Evolutionary conservation across 2,113 vertebrate genomes (phyloP).

Genomic region (Eira barbara): DNA sequence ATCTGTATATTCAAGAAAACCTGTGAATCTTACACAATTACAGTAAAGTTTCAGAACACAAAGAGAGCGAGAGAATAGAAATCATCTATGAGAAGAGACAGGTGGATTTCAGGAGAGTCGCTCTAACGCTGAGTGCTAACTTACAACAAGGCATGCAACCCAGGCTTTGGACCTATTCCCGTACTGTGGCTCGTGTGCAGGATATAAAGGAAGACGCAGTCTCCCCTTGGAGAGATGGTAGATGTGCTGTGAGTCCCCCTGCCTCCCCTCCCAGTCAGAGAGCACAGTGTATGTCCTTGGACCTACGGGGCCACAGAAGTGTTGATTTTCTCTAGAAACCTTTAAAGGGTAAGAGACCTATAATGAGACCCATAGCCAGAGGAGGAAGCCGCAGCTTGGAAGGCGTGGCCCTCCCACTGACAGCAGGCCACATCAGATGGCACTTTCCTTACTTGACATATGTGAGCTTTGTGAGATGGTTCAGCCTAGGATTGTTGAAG

Average conservation of each 20-base stretch:
- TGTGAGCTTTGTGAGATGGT: neutral
- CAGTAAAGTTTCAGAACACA: neutral
- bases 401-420: neutral
- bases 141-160: neutral
- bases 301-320: neutral
- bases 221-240: neutral
- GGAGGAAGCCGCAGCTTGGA: neutral
- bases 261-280: no score
- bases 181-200: neutral
- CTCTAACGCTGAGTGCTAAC: neutral
- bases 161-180: neutral
- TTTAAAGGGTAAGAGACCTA: neutral
- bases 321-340: neutral
- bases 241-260: neutral
- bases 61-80: neutral
- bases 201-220: neutral
- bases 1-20: neutral
- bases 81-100: neutral
- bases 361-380: neutral
- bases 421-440: no score
- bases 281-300: neutral
- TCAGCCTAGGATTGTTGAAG: neutral
- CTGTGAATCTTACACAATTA: neutral
- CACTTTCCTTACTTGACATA: neutral
- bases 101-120: neutral